Evolutionary conservation across 53 echinoderm and acorn worm species (phyloP), one percentile per base, ranked within the genome.

Genomic region (Glandiceps talaboti): DNA sequence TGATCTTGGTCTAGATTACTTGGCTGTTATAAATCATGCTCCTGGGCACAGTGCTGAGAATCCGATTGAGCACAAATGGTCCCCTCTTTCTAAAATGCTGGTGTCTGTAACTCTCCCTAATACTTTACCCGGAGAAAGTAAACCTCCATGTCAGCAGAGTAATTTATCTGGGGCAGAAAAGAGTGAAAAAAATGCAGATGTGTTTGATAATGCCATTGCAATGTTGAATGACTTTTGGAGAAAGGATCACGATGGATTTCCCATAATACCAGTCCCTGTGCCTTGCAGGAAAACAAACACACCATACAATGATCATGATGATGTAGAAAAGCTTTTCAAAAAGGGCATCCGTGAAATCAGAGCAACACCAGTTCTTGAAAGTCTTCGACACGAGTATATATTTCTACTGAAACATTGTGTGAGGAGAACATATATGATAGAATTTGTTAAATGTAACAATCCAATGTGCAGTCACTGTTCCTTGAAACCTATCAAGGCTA

Each of bases 81-180:
- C 64, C 64, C 64, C 64, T 45, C 64, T 45, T 45, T 45, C 64
- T 45, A 45, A 45, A 45, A 45, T 45, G 64, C 20, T 45, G 64
- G 64, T 45, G 64, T 45, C 64, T 45, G 64, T 45, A 45, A 45
- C 64, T 45, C 64, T 45, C 64, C 64, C 64, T 45, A 45, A 45
- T 45, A 45, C 64, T 45, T 45, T 45, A 45, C 64, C 64, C 20
- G 64, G 64, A 45, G 64, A 45, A 45, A 45, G 64, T 45, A 45
- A 45, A 45, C 64, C 64, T 45, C 64, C 64, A 45, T 45, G 64
- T 45, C 64, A 45, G 64, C 64, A 45, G 64, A 45, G 64, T 45
- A 12, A 45, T 45, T 45, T 45, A 45, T 45, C 64, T 45, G 64
- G 20, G 64, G 64, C 64, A 45, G 64, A 45, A 45, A 45, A 45